Evolutionary conservation across 2,888 invertebrate species (phyloP).

Genomic region (Elmis aenea): DNA sequence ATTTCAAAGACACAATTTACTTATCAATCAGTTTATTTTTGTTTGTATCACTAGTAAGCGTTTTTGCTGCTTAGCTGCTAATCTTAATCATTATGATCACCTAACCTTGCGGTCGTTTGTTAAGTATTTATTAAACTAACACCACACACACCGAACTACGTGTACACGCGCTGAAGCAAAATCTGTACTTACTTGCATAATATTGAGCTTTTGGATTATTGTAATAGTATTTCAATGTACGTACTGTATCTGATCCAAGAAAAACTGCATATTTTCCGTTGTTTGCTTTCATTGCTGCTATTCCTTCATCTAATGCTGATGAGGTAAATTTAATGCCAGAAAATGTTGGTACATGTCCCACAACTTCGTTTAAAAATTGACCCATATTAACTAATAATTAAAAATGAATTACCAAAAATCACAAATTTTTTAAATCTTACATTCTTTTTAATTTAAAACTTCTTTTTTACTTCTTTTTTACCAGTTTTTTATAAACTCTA

Average conservation of each 20-base stretch:
- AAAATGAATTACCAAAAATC: conserved; percentile 5
- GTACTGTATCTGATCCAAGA: conserved; percentile 66
- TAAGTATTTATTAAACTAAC: no score
- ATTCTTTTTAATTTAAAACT: no score
- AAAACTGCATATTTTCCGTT: conserved; percentile 55
- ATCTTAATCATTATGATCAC: no score
- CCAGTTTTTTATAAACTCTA: no score
- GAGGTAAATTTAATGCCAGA: conserved; percentile 81
- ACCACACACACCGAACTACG: neutral
- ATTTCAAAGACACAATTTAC: no score
- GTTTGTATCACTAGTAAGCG: no score
- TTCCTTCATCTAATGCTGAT: conserved; percentile 63
- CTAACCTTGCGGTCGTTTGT: no score
- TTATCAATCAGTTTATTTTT: no score
- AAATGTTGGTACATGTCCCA: conserved; percentile 64
- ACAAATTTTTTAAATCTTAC: neutral
- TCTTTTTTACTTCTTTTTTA: no score
- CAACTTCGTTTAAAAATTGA: conserved; percentile 59
- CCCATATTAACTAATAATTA: conserved; percentile 65
- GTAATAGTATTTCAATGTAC: conserved; percentile 16
- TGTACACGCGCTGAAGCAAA: neutral
- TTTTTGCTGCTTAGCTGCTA: no score
- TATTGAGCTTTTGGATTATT: conserved; percentile 3
- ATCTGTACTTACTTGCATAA: neutral
- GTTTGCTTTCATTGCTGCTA: conserved; percentile 53